Percentiles rank a stretch among this genome's conserved stretches.
phyloP scores from a whole-genome alignment of 2,888 invertebrate genomes.

The Melanostoma mellinum region DNA sequence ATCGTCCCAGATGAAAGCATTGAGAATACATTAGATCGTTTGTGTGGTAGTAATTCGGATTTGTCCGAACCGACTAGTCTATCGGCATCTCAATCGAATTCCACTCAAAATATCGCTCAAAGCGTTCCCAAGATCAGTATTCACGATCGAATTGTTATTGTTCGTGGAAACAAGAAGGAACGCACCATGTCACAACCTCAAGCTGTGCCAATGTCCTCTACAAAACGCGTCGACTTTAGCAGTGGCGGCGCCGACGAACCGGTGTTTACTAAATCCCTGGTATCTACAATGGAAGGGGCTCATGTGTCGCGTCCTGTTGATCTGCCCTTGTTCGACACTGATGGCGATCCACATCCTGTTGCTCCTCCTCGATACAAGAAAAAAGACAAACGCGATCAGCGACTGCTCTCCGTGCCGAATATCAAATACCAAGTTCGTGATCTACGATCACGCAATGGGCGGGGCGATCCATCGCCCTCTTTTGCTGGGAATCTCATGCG shows the following conservation, averaged over 20 bases:
- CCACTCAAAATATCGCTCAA: constrained; percentile 73
- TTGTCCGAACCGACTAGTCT: constrained; percentile 72
- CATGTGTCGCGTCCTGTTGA: constrained; percentile 85
- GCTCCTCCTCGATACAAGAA: constrained; percentile 84
- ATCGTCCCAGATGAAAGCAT: constrained; percentile 53
- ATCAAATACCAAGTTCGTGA: constrained; percentile 85
- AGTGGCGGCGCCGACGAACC: constrained; percentile 73
- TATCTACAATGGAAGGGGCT: constrained; percentile 76
- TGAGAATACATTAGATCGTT: constrained; percentile 62
- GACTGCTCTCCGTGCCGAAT: constrained; percentile 90
- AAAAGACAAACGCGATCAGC: constrained; percentile 85
- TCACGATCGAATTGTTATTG: constrained; percentile 64
- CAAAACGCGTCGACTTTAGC: constrained; percentile 80
- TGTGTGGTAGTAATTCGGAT: constrained; percentile 71
- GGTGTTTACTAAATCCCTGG: constrained; percentile 72
- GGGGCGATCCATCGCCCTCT: constrained; percentile 82
- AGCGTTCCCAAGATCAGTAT: constrained; percentile 66
- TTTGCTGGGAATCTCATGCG: constrained; percentile 90
- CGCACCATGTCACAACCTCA: constrained; percentile 75
- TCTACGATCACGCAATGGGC: constrained; percentile 78
- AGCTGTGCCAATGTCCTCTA: constrained; percentile 72
- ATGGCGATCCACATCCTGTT: constrained; percentile 81
- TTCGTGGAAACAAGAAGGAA: constrained; percentile 72
- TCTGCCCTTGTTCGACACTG: constrained; percentile 84
- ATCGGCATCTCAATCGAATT: constrained; percentile 73